These are phyloP conservation scores for Meloe dianella DNA, from an alignment of 2,888 invertebrate genomes.

Conservation along the genomic window DNA sequence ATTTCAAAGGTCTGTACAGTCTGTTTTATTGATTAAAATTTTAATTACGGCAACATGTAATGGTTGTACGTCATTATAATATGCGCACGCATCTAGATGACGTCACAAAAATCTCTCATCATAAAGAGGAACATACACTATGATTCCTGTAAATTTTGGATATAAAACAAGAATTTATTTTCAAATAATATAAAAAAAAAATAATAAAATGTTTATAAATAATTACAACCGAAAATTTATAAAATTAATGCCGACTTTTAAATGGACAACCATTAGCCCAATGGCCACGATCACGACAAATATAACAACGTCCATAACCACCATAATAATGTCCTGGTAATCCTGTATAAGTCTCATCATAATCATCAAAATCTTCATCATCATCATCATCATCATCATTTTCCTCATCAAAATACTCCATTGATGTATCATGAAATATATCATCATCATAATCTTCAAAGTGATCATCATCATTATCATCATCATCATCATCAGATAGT, in stretches of 20 bases:
- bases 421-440: slow-evolving; percentile 11
- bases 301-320: slow-evolving; percentile 67
- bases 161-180: too few relatives aligned
- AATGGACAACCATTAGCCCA: slow-evolving; percentile 59
- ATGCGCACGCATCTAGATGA: too few relatives aligned
- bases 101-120: too few relatives aligned
- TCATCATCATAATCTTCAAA: slow-evolving; percentile 22
- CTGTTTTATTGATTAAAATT: too few relatives aligned
- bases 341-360: slow-evolving; percentile 49
- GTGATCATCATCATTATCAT: slow-evolving; percentile 1
- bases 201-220: too few relatives aligned
- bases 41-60: too few relatives aligned
- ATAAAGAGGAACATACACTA: too few relatives aligned
- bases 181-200: too few relatives aligned
- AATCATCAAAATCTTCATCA: slow-evolving; percentile 30
- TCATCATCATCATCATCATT: slow-evolving; percentile 18
- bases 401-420: slow-evolving; percentile 23
- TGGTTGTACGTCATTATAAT: too few relatives aligned
- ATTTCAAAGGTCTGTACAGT: too few relatives aligned
- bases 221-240: neutral
- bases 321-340: slow-evolving; percentile 63
- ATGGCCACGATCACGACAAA: slow-evolving; percentile 63
- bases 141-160: too few relatives aligned
- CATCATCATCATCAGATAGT: slow-evolving; percentile 12
- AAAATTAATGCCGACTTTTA: slow-evolving; percentile 13